Percentiles rank a stretch among this genome's conserved stretches.
phyloP scores from a whole-genome alignment of 2,888 invertebrate genomes.

The Pyrochroa serraticornis region DNA sequence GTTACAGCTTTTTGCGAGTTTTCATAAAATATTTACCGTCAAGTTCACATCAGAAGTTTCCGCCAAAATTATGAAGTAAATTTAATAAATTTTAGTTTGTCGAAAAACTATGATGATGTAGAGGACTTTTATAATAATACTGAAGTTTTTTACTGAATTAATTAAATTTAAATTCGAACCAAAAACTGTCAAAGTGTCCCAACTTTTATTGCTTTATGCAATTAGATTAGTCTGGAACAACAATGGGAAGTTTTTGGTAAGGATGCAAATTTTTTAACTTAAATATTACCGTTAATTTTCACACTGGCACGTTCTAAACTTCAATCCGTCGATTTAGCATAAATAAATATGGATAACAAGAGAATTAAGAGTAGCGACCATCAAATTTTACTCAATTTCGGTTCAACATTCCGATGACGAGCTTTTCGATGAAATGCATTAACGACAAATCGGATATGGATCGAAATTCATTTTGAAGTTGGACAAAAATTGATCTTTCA shows the following conservation, averaged over 20 bases:
- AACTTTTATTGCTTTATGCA: slow-evolving; percentile 13
- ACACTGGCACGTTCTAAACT: no score
- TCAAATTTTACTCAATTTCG: no score
- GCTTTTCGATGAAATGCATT: no score
- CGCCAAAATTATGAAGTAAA: slow-evolving; percentile 11
- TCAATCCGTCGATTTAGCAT: no score
- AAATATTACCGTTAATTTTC: no score
- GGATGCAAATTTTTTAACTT: no score
- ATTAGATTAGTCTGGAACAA: slow-evolving; percentile 2
- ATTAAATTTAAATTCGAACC: slow-evolving; percentile 19
- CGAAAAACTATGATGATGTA: slow-evolving; percentile 14
- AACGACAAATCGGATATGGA: no score
- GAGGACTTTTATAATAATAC: slow-evolving; percentile 18
- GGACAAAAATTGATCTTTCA: no score
- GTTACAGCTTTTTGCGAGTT: slow-evolving; percentile 3
- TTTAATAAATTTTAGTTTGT: slow-evolving; percentile 27
- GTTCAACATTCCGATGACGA: no score
- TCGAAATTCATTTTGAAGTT: no score
- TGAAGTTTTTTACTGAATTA: slow-evolving; percentile 23
- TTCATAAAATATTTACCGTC: slow-evolving; percentile 17
- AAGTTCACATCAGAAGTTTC: slow-evolving; percentile 6
- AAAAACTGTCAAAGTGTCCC: slow-evolving; percentile 20
- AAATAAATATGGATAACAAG: no score
- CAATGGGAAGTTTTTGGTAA: not conserved
- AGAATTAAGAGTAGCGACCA: no score